Evolutionary conservation across 2,888 invertebrate genomes (phyloP).

Genomic region (Strigamia maritima): DNA sequence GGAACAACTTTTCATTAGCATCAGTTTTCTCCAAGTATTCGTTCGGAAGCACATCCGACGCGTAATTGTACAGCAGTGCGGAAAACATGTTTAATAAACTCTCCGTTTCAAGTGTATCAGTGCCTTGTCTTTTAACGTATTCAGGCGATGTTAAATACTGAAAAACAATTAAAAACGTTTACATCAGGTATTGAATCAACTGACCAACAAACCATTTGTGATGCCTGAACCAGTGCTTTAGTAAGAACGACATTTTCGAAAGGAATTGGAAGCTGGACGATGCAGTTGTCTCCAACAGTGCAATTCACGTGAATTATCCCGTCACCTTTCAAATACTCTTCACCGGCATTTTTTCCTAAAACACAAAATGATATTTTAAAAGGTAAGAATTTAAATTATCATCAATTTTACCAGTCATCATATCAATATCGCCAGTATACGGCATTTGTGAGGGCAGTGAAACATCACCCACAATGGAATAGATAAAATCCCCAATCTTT

Average conservation of each 20-base stretch:
- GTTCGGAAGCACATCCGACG: not conserved
- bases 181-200: not conserved
- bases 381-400: not conserved
- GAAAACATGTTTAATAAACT: not conserved
- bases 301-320: not conserved
- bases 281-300: not conserved
- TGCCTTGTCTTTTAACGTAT: not conserved
- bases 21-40: not conserved
- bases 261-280: not conserved
- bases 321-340: not conserved
- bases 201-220: not conserved
- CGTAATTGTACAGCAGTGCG: not conserved
- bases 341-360: not conserved
- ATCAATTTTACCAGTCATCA: not conserved
- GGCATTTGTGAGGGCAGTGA: not conserved
- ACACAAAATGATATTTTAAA: not conserved
- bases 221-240: not conserved
- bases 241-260: not conserved
- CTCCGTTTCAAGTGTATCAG: not conserved
- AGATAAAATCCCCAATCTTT: conserved; percentile 22
- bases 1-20: not conserved
- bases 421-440: not conserved
- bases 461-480: not conserved
- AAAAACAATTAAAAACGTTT: not conserved
- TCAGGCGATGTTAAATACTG: not conserved